Conservation (phyloP, 1,140 invertebrate genomes). For the Heliothis subflexa region DNA sequence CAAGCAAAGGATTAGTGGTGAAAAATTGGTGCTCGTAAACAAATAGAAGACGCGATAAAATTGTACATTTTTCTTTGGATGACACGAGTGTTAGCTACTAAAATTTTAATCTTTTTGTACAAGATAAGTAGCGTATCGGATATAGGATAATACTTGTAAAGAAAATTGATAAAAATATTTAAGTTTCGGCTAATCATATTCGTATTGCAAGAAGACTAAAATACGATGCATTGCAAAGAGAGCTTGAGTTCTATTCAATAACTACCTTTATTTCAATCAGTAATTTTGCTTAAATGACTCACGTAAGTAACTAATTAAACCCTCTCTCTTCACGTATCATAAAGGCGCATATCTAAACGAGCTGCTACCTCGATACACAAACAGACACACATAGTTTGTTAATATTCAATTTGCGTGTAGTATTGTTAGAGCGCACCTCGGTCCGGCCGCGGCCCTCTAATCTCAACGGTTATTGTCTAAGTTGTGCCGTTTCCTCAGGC, state of each 20-base stretch:
- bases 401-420: constrained; percentile 47
- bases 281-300: not conserved
- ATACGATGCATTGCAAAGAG: too few species aligned
- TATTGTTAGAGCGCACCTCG: constrained; percentile 44
- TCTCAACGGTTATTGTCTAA: constrained; percentile 64
- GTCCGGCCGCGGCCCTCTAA: constrained; percentile 50
- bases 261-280: too few species aligned
- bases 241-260: too few species aligned
- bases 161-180: not conserved
- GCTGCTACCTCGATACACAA: not conserved
- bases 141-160: not conserved
- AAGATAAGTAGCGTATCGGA: not conserved
- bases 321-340: too few species aligned
- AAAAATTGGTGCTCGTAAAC: constrained; percentile 52
- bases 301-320: not conserved
- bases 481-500: constrained; percentile 59
- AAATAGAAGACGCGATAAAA: constrained; percentile 60
- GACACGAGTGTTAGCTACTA: not conserved
- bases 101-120: not conserved
- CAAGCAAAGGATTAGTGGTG: constrained; percentile 68
- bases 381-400: constrained; percentile 15
- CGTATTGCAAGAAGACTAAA: too few species aligned
- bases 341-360: not conserved
- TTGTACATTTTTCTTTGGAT: constrained; percentile 42
- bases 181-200: too few species aligned